phyloP scores from a whole-genome alignment of 2,888 invertebrate species.

The Limnephilus lunatus region DNA sequence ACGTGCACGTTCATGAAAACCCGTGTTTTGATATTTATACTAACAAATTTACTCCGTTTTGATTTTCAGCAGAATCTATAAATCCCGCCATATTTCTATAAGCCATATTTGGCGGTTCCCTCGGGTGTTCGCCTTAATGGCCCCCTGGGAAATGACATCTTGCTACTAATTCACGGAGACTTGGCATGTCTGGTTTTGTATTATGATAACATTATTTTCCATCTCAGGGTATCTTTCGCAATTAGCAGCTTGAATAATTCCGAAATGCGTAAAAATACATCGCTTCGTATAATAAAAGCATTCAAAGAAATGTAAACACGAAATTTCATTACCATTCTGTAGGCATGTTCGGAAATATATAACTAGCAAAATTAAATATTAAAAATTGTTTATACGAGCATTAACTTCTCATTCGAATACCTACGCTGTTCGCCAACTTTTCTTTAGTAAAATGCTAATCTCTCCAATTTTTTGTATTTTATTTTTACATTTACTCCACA shows the following conservation, averaged over 20 bases:
- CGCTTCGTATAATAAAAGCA: slow-evolving; percentile 5
- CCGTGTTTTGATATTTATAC: background rate
- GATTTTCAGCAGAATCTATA: background rate
- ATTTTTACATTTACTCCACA: too few species aligned
- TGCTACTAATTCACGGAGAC: slow-evolving; percentile 53
- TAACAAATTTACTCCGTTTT: background rate
- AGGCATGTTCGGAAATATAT: background rate
- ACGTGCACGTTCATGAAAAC: background rate
- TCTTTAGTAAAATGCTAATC: background rate
- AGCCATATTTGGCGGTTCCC: slow-evolving; percentile 42
- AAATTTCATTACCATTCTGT: background rate
- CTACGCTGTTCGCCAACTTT: background rate
- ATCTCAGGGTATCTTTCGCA: slow-evolving; percentile 16
- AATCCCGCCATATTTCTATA: slow-evolving; percentile 25
- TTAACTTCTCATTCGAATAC: background rate
- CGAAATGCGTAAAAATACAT: slow-evolving; percentile 33
- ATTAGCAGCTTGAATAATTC: slow-evolving; percentile 39
- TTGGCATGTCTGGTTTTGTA: slow-evolving; percentile 26
- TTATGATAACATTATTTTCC: slow-evolving; percentile 46
- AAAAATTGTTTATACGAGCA: background rate
- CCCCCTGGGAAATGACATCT: slow-evolving; percentile 35
- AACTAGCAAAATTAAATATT: background rate
- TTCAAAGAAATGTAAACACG: slow-evolving; percentile 1
- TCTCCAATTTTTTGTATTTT: background rate
- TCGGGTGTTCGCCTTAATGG: slow-evolving; percentile 22